Base-by-base conservation (phyloP, 2,888 invertebrate species). In the Spilosoma lubricipeda region DNA sequence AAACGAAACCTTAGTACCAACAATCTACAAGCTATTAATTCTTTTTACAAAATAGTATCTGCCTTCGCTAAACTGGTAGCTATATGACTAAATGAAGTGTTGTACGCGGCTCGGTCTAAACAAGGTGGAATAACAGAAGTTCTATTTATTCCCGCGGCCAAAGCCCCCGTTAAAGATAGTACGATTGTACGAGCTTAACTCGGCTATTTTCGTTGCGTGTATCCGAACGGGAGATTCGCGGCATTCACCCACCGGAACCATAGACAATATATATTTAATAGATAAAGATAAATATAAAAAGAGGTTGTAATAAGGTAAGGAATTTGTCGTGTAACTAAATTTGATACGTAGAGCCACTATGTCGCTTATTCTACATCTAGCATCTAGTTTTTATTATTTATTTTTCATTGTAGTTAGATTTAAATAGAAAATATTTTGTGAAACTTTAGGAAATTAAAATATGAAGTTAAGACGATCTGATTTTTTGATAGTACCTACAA, bases 71-170 rank as follows among this genome's bases (percentile, higher is more conserved):
- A 70, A 72, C n/a, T 72, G 30, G 59, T 59, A 63, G 59, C 56
- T 33, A 59, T 70, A 68, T 56, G 72, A 68, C 68, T 65, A 76
- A 73, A 72, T 72, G 73, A 70, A 71, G 74, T 74, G 27, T 67
- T 72, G 67, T 71, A 68, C 76, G 67, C 67, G 59, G 52, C 73
- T 72, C 71, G 65, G 77, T 79, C 81, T 83, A 85, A 85, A 86
- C 83, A 83, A 85, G 83, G 83, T 78, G 68, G 78, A 82, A 86
- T 85, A 86, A 86, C 79, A 74, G 69, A 73, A 67, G 72, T 79
- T 86, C 84, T 85, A 85, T 85, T 85, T 85, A 86, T 83, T 86
- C 86, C 75, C 77, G 80, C 82, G 83, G 80, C 74, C 78, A 78
- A 80, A 77, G 78, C 78, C 76, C 79, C 70, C 69, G 74, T 30